Evolutionary conservation across 2,797 vertebrate genomes (phyloP).

Genomic region (Tokudaia muenninki): DNA sequence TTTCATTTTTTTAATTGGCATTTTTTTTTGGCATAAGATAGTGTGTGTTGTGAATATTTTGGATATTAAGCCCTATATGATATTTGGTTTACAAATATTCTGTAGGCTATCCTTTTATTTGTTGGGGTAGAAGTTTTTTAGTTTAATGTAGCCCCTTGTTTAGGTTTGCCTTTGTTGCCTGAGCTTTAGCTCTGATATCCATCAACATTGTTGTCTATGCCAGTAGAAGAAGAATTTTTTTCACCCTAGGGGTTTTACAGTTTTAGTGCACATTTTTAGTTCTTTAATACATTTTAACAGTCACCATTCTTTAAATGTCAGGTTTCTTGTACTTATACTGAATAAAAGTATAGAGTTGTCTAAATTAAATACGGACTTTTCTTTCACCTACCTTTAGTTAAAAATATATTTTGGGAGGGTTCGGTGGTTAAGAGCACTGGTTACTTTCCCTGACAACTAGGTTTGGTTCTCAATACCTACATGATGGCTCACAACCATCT

Average conservation of each 20-base stretch:
- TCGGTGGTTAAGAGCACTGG: neutral
- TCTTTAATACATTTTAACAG: slow-evolving; percentile 18
- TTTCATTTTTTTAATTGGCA: neutral
- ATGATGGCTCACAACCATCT: neutral
- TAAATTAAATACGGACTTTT: neutral
- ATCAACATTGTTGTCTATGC: neutral
- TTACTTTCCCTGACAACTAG: neutral
- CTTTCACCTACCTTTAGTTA: neutral
- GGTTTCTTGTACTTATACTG: neutral
- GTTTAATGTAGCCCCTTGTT: neutral
- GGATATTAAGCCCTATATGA: neutral
- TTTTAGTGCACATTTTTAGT: neutral
- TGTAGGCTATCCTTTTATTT: neutral
- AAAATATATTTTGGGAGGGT: slow-evolving; percentile 9
- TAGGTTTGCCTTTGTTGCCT: slow-evolving; percentile 6
- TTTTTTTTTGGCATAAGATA: neutral
- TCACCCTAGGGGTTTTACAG: neutral
- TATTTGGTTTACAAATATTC: neutral
- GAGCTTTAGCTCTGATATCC: neutral
- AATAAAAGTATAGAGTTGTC: slow-evolving; percentile 16
- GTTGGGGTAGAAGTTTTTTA: neutral
- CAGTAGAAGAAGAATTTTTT: neutral
- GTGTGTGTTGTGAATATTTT: neutral
- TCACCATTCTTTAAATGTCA: slow-evolving; percentile 57
- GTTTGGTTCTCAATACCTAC: neutral